These are phyloP conservation scores for Agriotes lineatus DNA, from an alignment of 2,888 invertebrate species.

Conservation along the genomic window DNA sequence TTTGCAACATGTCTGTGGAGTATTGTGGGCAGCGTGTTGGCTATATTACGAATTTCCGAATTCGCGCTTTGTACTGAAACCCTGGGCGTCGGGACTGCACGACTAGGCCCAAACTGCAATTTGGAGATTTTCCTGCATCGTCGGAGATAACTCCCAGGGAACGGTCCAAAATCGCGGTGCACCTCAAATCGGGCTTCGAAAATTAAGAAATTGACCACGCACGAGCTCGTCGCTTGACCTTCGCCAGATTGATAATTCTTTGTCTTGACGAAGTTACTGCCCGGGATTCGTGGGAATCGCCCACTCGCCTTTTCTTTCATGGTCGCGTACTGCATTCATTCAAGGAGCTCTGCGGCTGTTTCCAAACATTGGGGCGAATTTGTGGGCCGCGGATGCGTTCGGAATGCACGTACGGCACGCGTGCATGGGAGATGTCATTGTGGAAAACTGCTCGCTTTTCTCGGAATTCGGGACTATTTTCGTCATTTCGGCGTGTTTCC, in stretches of 20 bases:
- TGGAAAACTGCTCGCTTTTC: constrained; percentile 3
- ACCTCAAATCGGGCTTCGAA: background rate
- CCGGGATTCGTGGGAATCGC: constrained; percentile 33
- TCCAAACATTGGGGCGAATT: too few species aligned
- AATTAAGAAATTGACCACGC: constrained; percentile 1
- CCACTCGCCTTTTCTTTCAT: constrained; percentile 32
- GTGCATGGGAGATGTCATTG: background rate
- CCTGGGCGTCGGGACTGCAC: too few species aligned
- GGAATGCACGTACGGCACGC: background rate
- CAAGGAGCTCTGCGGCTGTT: background rate
- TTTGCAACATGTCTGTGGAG: constrained; percentile 34
- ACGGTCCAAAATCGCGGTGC: constrained; percentile 9
- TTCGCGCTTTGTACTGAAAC: too few species aligned
- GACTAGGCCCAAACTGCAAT: too few species aligned
- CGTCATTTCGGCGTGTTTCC: constrained; percentile 9
- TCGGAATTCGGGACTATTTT: constrained; percentile 23
- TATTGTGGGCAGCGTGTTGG: constrained; percentile 12
- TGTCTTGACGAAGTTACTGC: constrained; percentile 31
- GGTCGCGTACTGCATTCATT: constrained; percentile 21
- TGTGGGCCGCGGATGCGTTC: background rate
- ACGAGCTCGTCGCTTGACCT: constrained; percentile 18
- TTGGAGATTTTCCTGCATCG: constrained; percentile 3
- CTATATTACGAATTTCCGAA: background rate
- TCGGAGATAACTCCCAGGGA: background rate
- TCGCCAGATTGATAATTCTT: constrained; percentile 28